Percentiles rank a stretch among this genome's conserved stretches.
phyloP scores from a whole-genome alignment of 1,140 invertebrate species.

The Zaprionus tsacasi region DNA sequence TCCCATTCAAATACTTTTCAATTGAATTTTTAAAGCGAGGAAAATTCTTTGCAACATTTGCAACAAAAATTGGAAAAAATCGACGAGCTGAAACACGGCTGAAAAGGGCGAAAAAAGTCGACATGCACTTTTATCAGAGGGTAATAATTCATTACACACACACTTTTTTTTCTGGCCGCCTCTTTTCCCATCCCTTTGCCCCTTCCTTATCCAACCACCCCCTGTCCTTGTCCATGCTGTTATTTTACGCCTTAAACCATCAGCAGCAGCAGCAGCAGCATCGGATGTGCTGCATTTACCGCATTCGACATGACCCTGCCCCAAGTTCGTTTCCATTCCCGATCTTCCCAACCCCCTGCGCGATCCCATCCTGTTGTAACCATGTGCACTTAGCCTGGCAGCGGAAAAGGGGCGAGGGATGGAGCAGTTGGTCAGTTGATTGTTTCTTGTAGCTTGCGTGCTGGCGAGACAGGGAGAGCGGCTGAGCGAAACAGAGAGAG shows the following conservation, averaged over 20 bases:
- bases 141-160: conserved; percentile 83
- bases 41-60: conserved; percentile 12
- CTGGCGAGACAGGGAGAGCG: conserved; percentile 20
- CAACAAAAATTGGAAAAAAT: conserved; percentile 20
- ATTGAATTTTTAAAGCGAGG: conserved; percentile 29
- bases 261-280: conserved; percentile 35
- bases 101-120: conserved; percentile 46
- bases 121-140: conserved; percentile 79
- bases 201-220: not conserved
- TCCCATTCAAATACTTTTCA: not conserved
- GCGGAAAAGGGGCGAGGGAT: too few relatives aligned
- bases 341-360: not conserved
- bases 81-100: conserved; percentile 27
- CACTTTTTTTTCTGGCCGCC: conserved; percentile 60
- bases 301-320: conserved; percentile 63
- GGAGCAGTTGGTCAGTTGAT: conserved; percentile 39
- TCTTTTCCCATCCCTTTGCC: not conserved
- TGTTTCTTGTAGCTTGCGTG: conserved; percentile 52
- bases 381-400: conserved; percentile 21
- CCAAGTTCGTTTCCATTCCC: conserved; percentile 1
- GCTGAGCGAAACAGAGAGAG: not conserved
- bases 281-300: conserved; percentile 58
- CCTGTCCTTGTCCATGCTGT: conserved; percentile 6
- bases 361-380: conserved; percentile 8
- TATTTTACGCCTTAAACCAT: conserved; percentile 51